These are phyloP conservation scores for Vulpes lagopus DNA, from an alignment of 2,113 vertebrate species.

Conservation along the genomic window DNA sequence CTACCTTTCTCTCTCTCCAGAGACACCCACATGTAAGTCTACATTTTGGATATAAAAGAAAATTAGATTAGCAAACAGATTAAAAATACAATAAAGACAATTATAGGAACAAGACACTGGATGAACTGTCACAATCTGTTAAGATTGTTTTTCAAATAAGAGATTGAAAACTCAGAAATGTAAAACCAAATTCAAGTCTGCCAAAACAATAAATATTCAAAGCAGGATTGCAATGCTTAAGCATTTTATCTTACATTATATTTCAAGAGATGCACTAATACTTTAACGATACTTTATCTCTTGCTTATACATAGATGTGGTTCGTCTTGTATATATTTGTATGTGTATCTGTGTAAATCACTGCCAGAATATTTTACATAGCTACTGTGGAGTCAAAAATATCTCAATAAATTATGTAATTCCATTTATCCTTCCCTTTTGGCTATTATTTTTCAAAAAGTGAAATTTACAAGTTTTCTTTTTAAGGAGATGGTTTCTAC, in stretches of 20 bases:
- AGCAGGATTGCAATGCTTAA: not conserved
- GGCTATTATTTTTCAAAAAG: not conserved
- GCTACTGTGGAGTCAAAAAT: not conserved
- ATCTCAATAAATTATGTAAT: not conserved
- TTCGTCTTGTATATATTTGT: not conserved
- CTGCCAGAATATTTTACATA: not conserved
- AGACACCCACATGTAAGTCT: not conserved
- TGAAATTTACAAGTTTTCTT: not conserved
- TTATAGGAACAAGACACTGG: not conserved
- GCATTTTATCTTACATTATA: not conserved
- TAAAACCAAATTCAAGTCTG: not conserved
- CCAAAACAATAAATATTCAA: not conserved
- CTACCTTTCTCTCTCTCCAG: not conserved
- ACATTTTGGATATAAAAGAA: not conserved
- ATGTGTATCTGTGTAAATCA: not conserved
- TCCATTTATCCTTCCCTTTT: not conserved
- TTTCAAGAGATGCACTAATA: not conserved
- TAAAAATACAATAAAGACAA: not conserved
- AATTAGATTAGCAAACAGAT: not conserved
- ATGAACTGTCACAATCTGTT: not conserved
- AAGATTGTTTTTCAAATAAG: not conserved
- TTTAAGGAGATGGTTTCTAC: not conserved
- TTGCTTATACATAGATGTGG: not conserved
- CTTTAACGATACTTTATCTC: not conserved
- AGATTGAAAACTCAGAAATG: not conserved